Base-by-base conservation (phyloP, 2,797 vertebrate species). In the Aphelocoma californica region DNA sequence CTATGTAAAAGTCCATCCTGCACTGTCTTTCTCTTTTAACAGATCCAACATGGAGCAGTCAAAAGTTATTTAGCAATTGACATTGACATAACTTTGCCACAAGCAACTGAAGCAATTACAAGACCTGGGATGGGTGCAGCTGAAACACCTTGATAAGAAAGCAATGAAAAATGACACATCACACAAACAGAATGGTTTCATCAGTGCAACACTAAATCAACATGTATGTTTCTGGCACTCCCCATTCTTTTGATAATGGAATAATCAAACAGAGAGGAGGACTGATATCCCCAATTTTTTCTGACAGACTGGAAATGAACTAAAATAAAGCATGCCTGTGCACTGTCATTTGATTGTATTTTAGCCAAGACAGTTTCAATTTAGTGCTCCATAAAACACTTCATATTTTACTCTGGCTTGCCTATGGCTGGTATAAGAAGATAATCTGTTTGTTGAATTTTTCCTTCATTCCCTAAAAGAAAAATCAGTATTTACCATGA, bases 71-170 rank as follows among this genome's bases (percentile, higher is more conserved):
- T 95, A 96, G 93, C 77, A 38, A 96, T 70, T 98, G 98, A 98
- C 98, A 98, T 98, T 98, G 98, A 98, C 92, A 74, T 98, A 98
- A 98, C 98, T 98, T 98, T 98, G 98, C 98, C 97, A 98, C 90
- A 91, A 98, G 98, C 97, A 97, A 97, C 92, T 60, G 83, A 98
- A 98, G 97, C 97, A 98, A 98, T 98, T 98, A 98, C 95, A 61
- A 95, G 95, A 89, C 93, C 93, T 93, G 94, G 96, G 96, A 96
- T 96, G 86, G 96, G 96, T 96, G 97, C 97, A 98, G 97, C 97
- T 98, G 98, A 98, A 98, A 96, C 95, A 98, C 97, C 97, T 98
- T 97, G 98, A 98, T 98, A 98, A 98, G 97, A 96, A 96, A 82
- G 93, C 86, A 88, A 95, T 98, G 97, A 98, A 98, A 98, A 98